Conservation (phyloP, 2,113 vertebrate genomes). For the Craseonycteris thonglongyai region DNA sequence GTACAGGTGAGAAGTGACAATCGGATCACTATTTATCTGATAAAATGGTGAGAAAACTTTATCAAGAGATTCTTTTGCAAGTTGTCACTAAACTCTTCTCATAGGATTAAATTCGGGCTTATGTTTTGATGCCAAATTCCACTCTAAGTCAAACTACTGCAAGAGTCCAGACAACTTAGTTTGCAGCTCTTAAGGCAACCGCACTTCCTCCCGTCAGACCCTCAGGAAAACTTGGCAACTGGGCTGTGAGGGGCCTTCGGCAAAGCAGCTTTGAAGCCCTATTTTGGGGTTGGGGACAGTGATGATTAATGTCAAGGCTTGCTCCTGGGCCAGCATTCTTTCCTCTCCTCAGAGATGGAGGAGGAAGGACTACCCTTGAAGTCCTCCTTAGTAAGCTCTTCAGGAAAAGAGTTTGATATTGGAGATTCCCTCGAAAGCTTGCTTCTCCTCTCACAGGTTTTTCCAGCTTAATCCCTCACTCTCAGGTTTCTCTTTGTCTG, state of each 20-base stretch:
- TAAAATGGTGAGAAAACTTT: background rate
- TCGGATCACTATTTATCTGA: background rate
- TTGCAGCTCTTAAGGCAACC: background rate
- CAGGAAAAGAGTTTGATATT: conserved; percentile 66
- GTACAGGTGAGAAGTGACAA: background rate
- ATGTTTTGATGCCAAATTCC: background rate
- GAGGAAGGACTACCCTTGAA: conserved; percentile 9
- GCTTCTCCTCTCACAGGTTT: conserved; percentile 35
- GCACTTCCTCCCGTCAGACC: conserved; percentile 7
- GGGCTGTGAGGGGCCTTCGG: background rate
- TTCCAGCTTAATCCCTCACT: conserved; percentile 57
- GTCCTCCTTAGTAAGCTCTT: conserved; percentile 53
- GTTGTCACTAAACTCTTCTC: background rate
- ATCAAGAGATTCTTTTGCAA: background rate
- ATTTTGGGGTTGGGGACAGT: background rate
- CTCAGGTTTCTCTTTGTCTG: conserved; percentile 69
- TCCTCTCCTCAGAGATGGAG: background rate
- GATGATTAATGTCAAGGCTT: conserved; percentile 18
- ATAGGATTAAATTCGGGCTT: background rate
- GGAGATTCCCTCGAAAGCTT: conserved; percentile 66
- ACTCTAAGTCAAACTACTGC: background rate
- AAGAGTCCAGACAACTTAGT: background rate
- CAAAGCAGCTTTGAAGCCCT: background rate
- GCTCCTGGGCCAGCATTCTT: conserved; percentile 11
- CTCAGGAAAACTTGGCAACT: background rate